phyloP scores from a whole-genome alignment of 2,113 vertebrate species.

The Pteropus alecto region DNA sequence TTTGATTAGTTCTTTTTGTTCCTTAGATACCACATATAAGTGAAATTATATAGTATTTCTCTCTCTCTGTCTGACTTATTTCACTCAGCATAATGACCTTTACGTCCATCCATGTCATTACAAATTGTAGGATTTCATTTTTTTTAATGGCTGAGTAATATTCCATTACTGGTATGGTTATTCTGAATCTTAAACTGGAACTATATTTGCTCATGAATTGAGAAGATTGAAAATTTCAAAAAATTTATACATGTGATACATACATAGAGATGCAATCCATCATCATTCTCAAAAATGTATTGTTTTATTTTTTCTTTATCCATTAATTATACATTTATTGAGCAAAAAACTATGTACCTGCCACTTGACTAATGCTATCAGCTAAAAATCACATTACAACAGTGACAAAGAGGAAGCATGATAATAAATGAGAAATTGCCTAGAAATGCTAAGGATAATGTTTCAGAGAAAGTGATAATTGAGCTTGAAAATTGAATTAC shows the following conservation, averaged over 20 bases:
- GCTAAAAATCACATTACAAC: background rate
- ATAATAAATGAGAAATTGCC: background rate
- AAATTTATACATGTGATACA: background rate
- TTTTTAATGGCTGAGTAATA: too few species aligned
- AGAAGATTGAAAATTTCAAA: background rate
- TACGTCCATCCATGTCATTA: too few species aligned
- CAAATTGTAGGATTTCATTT: too few species aligned
- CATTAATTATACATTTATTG: background rate
- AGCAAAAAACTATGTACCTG: background rate
- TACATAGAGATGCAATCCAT: background rate
- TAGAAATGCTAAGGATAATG: background rate
- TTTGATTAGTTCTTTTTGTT: too few species aligned
- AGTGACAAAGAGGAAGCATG: background rate
- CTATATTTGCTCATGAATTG: background rate
- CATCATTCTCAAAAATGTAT: background rate
- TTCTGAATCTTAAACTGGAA: background rate
- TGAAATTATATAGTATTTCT: too few species aligned
- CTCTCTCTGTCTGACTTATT: too few species aligned
- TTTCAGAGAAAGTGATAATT: background rate
- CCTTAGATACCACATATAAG: too few species aligned
- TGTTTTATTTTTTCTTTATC: background rate
- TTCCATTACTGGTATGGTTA: background rate
- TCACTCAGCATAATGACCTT: too few species aligned
- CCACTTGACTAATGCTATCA: background rate
- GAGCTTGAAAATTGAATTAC: background rate